These are phyloP conservation scores for Quadroppia sp. DNA, from an alignment of 2,888 invertebrate species.

Conservation along the genomic window DNA sequence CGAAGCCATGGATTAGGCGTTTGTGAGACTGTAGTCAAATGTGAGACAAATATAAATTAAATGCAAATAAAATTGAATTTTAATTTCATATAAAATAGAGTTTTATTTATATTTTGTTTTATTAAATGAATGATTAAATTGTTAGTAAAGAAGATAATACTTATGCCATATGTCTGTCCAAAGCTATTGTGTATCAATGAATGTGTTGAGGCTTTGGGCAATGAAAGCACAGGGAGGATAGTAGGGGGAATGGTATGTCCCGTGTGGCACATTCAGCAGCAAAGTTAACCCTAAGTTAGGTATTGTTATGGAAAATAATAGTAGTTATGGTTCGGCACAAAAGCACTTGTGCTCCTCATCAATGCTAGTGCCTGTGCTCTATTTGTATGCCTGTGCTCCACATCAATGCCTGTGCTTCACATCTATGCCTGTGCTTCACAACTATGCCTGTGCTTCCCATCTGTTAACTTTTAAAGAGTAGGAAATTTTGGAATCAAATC, in stretches of 20 bases:
- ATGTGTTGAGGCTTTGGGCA: constrained; percentile 34
- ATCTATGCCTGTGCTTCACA: neutral
- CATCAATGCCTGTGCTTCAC: neutral
- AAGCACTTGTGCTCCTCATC: constrained; percentile 34
- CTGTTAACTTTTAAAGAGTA: constrained; percentile 33
- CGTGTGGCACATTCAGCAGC: constrained; percentile 19
- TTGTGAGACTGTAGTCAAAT: neutral
- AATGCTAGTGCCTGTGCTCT: neutral
- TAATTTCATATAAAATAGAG: constrained; percentile 1
- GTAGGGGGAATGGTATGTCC: constrained; percentile 18
- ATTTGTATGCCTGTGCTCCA: neutral
- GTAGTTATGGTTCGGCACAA: constrained; percentile 22
- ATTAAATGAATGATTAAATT: constrained; percentile 17
- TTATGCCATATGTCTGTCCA: constrained; percentile 29
- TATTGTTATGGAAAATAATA: constrained; percentile 36
- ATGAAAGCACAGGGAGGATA: neutral
- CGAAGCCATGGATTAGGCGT: constrained; percentile 40
- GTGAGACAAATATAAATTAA: neutral
- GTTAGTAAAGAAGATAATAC: constrained; percentile 24
- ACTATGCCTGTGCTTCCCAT: constrained; percentile 21
- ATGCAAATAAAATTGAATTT: neutral
- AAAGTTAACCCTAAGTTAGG: constrained; percentile 36
- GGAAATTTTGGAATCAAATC: constrained; percentile 31
- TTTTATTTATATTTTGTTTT: constrained; percentile 17
- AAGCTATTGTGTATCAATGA: neutral